phyloP scores from a whole-genome alignment of 2,113 vertebrate species.

The Daphoenositta chrysoptera region DNA sequence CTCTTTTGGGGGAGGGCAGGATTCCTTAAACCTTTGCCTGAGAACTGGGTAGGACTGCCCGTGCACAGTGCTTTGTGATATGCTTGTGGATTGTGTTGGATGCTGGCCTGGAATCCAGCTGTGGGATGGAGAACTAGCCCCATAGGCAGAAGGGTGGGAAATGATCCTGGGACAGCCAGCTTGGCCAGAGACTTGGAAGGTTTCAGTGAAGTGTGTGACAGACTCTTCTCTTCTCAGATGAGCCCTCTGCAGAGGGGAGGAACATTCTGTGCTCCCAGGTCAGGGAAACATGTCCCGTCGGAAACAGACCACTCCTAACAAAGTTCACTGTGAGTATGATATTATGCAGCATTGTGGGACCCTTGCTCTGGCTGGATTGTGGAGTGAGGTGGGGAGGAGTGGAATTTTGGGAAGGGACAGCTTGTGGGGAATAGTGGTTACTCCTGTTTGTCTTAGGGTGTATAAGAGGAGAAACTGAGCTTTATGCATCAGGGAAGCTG shows the following conservation, averaged over 20 bases:
- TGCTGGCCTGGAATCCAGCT: background rate
- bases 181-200: background rate
- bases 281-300: slow-evolving; percentile 81
- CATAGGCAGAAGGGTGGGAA: background rate
- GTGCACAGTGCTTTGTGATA: background rate
- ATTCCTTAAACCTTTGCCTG: background rate
- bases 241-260: slow-evolving; percentile 43
- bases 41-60: background rate
- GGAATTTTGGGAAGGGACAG: background rate
- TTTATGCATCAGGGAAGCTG: background rate
- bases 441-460: background rate
- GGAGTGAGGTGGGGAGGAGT: background rate
- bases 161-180: background rate
- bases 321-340: slow-evolving; percentile 81
- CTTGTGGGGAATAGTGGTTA: background rate
- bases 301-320: slow-evolving; percentile 85
- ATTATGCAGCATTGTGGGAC: background rate
- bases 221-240: slow-evolving; percentile 61
- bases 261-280: slow-evolving; percentile 36
- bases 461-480: background rate
- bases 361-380: background rate
- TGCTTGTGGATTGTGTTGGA: background rate
- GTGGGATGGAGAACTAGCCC: background rate
- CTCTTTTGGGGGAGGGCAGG: background rate
- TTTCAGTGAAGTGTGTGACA: background rate